phyloP scores from a whole-genome alignment of 2,113 vertebrate species.

The Phoxinus phoxinus region DNA sequence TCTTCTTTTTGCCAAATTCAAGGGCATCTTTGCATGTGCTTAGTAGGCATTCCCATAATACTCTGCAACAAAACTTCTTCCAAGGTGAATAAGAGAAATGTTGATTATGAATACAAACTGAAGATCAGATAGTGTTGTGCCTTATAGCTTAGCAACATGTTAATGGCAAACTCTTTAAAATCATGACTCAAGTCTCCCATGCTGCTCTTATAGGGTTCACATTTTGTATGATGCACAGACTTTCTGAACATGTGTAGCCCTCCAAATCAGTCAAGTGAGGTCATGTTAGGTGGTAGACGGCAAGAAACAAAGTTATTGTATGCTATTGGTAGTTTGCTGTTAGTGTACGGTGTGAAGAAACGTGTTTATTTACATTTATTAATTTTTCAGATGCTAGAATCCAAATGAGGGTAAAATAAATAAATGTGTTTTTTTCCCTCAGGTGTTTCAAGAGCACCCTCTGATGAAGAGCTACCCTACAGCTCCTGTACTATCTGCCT shows the following conservation, averaged over 20 bases:
- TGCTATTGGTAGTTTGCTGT: no score
- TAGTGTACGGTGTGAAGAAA: background rate
- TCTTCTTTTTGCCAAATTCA: background rate
- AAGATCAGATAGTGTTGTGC: background rate
- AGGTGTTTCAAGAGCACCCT: conserved; percentile 96
- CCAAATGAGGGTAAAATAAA: background rate
- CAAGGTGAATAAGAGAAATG: background rate
- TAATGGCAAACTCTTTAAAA: no score
- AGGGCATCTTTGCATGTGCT: background rate
- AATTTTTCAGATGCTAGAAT: background rate
- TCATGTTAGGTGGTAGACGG: no score
- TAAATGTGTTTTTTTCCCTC: conserved; percentile 12
- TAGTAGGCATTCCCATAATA: background rate
- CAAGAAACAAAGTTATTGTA: no score
- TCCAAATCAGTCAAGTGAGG: no score
- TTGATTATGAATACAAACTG: background rate
- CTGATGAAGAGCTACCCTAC: conserved; percentile 86
- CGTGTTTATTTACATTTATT: background rate
- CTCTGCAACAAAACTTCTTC: background rate
- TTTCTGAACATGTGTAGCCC: no score
- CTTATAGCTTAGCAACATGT: no score
- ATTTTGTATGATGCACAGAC: no score
- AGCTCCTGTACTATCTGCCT: conserved; percentile 55
- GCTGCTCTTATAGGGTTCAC: no score
- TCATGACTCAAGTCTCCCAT: no score